Evolutionary conservation across 1,140 invertebrate genomes (phyloP).

Genomic region (Drosophila bocki): DNA sequence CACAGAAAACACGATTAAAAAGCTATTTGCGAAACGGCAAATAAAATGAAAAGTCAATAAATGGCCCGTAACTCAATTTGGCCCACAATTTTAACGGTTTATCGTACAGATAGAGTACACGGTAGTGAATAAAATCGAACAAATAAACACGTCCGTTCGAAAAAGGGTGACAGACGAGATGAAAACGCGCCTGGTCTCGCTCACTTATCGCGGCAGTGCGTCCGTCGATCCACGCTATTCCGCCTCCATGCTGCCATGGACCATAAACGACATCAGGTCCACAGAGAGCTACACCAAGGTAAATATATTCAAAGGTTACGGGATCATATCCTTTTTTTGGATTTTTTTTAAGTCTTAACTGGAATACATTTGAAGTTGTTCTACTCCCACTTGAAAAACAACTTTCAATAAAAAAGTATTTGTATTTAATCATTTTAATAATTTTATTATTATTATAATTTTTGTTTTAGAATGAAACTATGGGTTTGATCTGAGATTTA

Average conservation of each 20-base stretch:
- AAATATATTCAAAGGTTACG: slow-evolving; percentile 12
- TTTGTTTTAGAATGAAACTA: too few species aligned
- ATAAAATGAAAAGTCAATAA: slow-evolving; percentile 53
- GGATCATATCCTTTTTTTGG: neutral
- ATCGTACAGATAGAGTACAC: slow-evolving; percentile 13
- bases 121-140: slow-evolving; percentile 24
- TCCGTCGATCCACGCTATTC: slow-evolving; percentile 91
- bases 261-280: slow-evolving; percentile 88
- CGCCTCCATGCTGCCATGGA: slow-evolving; percentile 92
- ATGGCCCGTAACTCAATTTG: slow-evolving; percentile 44
- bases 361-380: neutral
- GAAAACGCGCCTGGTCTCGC: slow-evolving; percentile 89
- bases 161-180: slow-evolving; percentile 66
- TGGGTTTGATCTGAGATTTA: too few species aligned
- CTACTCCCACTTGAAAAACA: too few species aligned
- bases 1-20: slow-evolving; percentile 59
- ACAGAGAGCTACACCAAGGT: slow-evolving; percentile 87
- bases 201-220: slow-evolving; percentile 90
- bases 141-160: slow-evolving; percentile 10
- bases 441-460: too few species aligned
- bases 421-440: too few species aligned
- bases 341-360: neutral
- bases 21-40: slow-evolving; percentile 40
- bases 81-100: slow-evolving; percentile 34
- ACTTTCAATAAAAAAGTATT: too few species aligned